These are phyloP conservation scores for Corythoichthys intestinalis DNA, from an alignment of 2,113 vertebrate species.

Conservation along the genomic window DNA sequence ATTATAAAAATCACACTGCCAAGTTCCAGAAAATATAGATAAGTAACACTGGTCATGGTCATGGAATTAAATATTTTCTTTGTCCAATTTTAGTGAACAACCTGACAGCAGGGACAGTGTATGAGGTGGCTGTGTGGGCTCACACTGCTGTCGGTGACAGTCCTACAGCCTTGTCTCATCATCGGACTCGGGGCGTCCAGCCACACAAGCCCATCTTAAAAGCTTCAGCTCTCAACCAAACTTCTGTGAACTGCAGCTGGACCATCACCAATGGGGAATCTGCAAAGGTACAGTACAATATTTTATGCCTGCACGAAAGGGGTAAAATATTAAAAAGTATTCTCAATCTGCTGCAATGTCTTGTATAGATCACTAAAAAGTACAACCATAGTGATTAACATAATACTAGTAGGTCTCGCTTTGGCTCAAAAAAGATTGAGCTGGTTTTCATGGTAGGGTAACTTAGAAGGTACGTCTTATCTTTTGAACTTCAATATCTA, in stretches of 20 bases:
- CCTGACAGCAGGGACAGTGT: slow-evolving; percentile 85
- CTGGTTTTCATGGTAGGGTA: neutral
- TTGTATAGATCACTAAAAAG: neutral
- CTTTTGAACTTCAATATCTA: neutral
- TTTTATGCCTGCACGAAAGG: neutral
- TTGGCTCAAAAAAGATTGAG: neutral
- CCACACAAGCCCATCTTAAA: slow-evolving; percentile 82
- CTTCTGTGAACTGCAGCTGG: slow-evolving; percentile 89
- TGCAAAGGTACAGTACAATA: slow-evolving; percentile 43
- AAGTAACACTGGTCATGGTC: neutral
- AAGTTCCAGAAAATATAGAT: neutral
- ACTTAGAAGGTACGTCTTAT: neutral
- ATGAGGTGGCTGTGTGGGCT: slow-evolving; percentile 92
- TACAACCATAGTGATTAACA: neutral
- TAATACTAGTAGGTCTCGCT: no score
- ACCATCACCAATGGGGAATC: slow-evolving; percentile 59
- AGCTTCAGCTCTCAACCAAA: slow-evolving; percentile 88
- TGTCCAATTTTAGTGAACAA: slow-evolving; percentile 74
- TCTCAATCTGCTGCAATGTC: no score
- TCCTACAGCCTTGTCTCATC: slow-evolving; percentile 81
- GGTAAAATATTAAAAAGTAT: neutral
- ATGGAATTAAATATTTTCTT: neutral
- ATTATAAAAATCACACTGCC: neutral
- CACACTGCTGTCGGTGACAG: slow-evolving; percentile 88
- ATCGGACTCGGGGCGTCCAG: slow-evolving; percentile 76